phyloP scores from a whole-genome alignment of 2,113 vertebrate genomes.

The Cynoglossus semilaevis region DNA sequence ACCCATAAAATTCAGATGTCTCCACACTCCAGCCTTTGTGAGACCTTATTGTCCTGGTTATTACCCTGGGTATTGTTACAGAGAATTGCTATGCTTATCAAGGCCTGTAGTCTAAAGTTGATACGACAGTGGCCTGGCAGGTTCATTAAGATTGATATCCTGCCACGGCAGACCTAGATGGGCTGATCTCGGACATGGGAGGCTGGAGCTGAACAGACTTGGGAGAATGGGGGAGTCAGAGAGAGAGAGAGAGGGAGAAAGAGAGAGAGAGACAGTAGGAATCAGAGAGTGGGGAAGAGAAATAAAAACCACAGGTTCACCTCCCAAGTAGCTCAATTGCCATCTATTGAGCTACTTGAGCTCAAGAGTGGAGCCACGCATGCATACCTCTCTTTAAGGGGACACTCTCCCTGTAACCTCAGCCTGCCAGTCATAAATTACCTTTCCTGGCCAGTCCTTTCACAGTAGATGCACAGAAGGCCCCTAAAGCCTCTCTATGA shows the following conservation, averaged over 20 bases:
- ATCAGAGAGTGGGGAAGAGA: conserved; percentile 35
- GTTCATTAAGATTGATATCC: conserved; percentile 74
- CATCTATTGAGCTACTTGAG: conserved; percentile 64
- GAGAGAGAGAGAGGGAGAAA: conserved; percentile 30
- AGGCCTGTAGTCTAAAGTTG: conserved; percentile 68
- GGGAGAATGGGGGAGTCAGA: conserved; percentile 20
- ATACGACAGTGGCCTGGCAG: conserved; percentile 63
- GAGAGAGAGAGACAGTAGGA: conserved; percentile 32
- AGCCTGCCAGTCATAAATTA: conserved; percentile 73
- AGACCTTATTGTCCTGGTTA: conserved; percentile 69
- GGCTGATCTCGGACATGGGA: conserved; percentile 52
- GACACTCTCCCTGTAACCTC: conserved; percentile 62
- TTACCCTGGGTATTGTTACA: conserved; percentile 70
- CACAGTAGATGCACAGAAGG: conserved; percentile 70
- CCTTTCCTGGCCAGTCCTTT: conserved; percentile 56
- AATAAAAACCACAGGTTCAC: conserved; percentile 50
- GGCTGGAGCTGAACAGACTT: conserved; percentile 37
- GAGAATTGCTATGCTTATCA: conserved; percentile 70
- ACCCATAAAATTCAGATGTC: conserved; percentile 67
- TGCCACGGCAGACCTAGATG: conserved; percentile 54
- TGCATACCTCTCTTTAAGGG: conserved; percentile 67
- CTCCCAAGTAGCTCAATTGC: conserved; percentile 69
- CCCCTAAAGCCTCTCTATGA: conserved; percentile 67
- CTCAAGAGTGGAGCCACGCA: conserved; percentile 59
- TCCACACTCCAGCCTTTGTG: conserved; percentile 65